Base-by-base conservation (phyloP, 1,140 invertebrate species). In the Mamestra configurata region DNA sequence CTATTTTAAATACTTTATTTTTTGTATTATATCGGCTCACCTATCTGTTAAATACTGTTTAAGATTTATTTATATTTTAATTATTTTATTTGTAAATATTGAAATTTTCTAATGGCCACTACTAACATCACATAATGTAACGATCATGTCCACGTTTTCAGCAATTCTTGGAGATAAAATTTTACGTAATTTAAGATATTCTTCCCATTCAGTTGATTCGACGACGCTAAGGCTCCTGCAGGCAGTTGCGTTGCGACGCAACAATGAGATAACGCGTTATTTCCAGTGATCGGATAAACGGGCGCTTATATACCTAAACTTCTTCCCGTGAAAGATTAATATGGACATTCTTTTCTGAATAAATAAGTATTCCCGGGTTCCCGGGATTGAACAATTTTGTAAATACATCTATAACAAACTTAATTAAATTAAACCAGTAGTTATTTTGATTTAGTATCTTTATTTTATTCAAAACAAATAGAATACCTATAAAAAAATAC, bases 71-170 rank as follows among this genome's bases (percentile, higher is more conserved):
- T 75, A 18, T 43, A 43, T 20, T 10, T 59, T 59, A 0, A n/a
- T 46, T 59, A 46, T 59, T 68, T 59, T 76, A 61, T 61, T 61
- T 76, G 72, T 76, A 76, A 76, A 76, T 76, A 76, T 76, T 76
- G 55, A 0, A 31, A 35, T 24, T 75, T 75, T 7, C 15, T 31
- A 18, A 13, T 53, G 27, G 51, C 59, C 61, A 37, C 75, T 68
- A 77, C 61, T 49, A 20, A 49, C 57, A 64, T 76, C 73, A 76
- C 73, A 76, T 2, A 20, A 3, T 70, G 11, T 27, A 15, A 66
- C 11, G 46, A 27, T 71, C 24, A 35, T 31, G 24, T 71, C 46
- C 37, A 43, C 40, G 7, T 66, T 43, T 43, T 43, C 11, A 31
- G 27, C 8, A 24, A 24, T 43, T 68, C 31, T 64, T 64, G 59